Percentiles rank a stretch among this genome's conserved stretches.
phyloP scores from a whole-genome alignment of 2,888 invertebrate genomes.

The Pyrochroa serraticornis region DNA sequence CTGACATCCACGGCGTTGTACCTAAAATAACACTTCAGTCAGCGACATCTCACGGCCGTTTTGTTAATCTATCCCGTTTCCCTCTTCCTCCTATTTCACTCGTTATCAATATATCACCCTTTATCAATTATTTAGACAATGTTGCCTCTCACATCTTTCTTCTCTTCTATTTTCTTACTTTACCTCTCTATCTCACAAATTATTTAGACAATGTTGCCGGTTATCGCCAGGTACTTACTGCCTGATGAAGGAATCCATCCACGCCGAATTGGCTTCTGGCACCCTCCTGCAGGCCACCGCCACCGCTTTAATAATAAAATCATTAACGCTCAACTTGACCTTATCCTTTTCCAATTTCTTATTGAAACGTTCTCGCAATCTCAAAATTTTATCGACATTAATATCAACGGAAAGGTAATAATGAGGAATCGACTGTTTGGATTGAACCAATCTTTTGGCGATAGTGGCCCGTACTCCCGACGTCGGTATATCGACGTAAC shows the following conservation, averaged over 20 bases:
- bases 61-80: too few relatives aligned
- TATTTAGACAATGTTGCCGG: neutral
- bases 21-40: slow-evolving; percentile 59
- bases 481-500: slow-evolving; percentile 76
- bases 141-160: too few relatives aligned
- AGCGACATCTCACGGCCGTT: too few relatives aligned
- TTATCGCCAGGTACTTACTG: slow-evolving; percentile 65
- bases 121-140: too few relatives aligned
- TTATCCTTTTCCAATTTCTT: slow-evolving; percentile 78
- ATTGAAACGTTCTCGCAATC: slow-evolving; percentile 79
- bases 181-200: too few relatives aligned
- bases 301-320: slow-evolving; percentile 93
- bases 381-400: slow-evolving; percentile 80
- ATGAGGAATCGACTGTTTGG: slow-evolving; percentile 95
- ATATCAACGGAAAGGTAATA: slow-evolving; percentile 92
- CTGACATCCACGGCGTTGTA: slow-evolving; percentile 92
- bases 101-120: too few relatives aligned
- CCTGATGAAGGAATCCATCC: slow-evolving; percentile 92
- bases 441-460: slow-evolving; percentile 84
- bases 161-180: too few relatives aligned
- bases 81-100: too few relatives aligned
- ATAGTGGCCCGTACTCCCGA: slow-evolving; percentile 85
- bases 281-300: slow-evolving; percentile 88
- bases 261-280: slow-evolving; percentile 92
- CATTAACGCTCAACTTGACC: slow-evolving; percentile 91